Conservation (phyloP, 2,797 vertebrate genomes). For the Taeniopygia guttata region DNA sequence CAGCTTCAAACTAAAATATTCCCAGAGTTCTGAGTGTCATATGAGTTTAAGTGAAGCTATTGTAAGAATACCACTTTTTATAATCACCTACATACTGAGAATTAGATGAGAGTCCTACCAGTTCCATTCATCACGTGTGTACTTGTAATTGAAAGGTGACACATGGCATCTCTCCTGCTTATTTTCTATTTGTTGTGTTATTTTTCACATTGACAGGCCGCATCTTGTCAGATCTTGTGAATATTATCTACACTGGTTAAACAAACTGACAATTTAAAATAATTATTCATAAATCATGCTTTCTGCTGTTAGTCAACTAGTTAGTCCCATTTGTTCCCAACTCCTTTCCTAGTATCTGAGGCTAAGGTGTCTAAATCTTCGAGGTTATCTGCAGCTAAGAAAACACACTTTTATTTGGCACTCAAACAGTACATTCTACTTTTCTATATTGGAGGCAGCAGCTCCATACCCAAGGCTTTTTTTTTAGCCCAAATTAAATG, state of each 20-base stretch:
- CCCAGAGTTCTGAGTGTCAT: background rate
- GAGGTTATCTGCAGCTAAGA: background rate
- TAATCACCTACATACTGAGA: background rate
- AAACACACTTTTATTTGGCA: background rate
- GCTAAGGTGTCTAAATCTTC: background rate
- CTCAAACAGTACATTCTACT: background rate
- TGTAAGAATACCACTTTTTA: background rate
- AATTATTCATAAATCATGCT: background rate
- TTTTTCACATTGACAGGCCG: conserved; percentile 27
- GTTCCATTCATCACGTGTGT: background rate
- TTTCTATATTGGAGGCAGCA: background rate
- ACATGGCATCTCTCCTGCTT: background rate
- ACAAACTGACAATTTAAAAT: background rate
- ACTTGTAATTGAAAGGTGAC: background rate
- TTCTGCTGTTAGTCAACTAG: background rate
- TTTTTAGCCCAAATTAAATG: background rate
- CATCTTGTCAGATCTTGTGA: background rate
- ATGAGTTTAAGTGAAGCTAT: background rate
- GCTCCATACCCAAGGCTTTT: background rate
- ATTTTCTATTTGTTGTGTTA: background rate
- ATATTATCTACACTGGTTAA: background rate
- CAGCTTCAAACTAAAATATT: background rate
- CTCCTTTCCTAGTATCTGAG: background rate
- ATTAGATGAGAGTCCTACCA: background rate
- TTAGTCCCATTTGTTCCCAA: background rate